Evolutionary conservation across 2,888 invertebrate species (phyloP), one percentile per base, ranked within the genome.

Genomic region (Cryptocephalus primarius): DNA sequence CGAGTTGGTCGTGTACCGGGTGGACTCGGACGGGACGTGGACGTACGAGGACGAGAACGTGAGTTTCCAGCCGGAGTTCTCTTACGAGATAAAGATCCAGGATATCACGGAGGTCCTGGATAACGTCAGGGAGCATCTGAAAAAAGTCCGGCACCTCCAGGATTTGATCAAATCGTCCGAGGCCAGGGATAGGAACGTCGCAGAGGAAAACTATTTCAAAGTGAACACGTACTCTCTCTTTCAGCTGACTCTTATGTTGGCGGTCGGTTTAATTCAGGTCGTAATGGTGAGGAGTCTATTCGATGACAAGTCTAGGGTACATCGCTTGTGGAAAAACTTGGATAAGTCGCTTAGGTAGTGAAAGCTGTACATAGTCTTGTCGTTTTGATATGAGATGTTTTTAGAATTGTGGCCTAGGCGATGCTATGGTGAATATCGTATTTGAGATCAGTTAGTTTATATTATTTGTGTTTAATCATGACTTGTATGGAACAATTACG

Each of bases 171-270:
- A 83, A 44, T 84, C 86, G 0, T 75, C 76, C 57, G 91, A 92
- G 67, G 84, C 88, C 0, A 68, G 88, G 32, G 92, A 92, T 66
- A 75, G 91, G 52, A 88, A 88, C 63, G 65, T 85, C 2, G 86
- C 86, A 1, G 90, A 90, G 64, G 80, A 82, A 40, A 88, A 88
- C 69, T 87, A 80, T 62, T 82, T 82, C 51, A 79, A 85, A 52
- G 89, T 93, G 1, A 89, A 89, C 60, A 71, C 78, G 43, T 88
- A 88, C 81, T 88, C 88, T 0, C 65, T 79, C 40, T 66, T 88
- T 31, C 87, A 88, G 62, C 78, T 90, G 36, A 61, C 72, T 32
- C 74, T 86, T 14, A 86, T 92, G 85, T 55, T 85, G 14, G 56
- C 72, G 8, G 86, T 90, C 1, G 88, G 86, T 1, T 60, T 79